Conservation (phyloP, 2,888 invertebrate species). For the Ptilodon capucinus region DNA sequence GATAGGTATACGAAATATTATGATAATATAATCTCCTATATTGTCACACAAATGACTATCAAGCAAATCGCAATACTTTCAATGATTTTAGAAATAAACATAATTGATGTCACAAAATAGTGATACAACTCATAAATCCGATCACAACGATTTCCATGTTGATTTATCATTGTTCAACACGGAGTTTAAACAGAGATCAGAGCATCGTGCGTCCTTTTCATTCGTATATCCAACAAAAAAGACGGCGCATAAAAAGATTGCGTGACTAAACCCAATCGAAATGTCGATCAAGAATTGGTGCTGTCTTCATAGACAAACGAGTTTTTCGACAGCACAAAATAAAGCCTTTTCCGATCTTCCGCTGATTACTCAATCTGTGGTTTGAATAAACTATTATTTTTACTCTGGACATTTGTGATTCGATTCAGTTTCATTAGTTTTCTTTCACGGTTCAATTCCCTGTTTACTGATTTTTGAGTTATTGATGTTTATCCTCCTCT, state of each 20-base stretch:
- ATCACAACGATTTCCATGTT: not conserved
- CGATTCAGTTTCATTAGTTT: not conserved
- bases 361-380: slow-evolving; percentile 22
- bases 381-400: slow-evolving; percentile 19
- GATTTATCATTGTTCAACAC: not conserved
- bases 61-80: too few relatives aligned
- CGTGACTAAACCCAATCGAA: slow-evolving; percentile 32
- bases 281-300: slow-evolving; percentile 12
- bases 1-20: too few relatives aligned
- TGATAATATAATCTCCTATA: too few relatives aligned
- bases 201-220: slow-evolving; percentile 8
- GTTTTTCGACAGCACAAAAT: slow-evolving; percentile 22
- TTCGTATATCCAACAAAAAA: slow-evolving; percentile 10
- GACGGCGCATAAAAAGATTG: slow-evolving; percentile 20
- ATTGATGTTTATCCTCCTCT: not conserved
- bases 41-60: too few relatives aligned
- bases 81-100: too few relatives aligned
- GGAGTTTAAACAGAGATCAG: not conserved
- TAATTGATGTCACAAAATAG: too few relatives aligned
- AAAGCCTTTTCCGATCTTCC: slow-evolving; percentile 9
- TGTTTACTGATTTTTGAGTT: not conserved
- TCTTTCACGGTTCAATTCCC: not conserved
- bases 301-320: slow-evolving; percentile 21
- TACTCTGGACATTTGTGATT: slow-evolving; percentile 20
- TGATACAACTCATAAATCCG: not conserved